phyloP scores from a whole-genome alignment of 2,113 vertebrate species.

The Guaruba guarouba region DNA sequence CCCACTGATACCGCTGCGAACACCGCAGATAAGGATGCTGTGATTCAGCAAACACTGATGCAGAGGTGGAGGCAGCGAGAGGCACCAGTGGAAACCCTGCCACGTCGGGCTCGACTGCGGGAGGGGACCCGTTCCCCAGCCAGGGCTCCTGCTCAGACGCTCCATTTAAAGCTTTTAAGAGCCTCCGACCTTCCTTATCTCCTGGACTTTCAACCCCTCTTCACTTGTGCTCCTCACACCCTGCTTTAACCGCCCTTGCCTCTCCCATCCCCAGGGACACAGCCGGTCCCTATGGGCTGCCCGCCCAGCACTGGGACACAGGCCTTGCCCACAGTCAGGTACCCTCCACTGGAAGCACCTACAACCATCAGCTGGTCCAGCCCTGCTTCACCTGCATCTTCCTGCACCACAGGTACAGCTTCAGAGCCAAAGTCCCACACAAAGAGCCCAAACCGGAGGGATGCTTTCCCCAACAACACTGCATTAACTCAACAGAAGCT shows the following conservation, averaged over 20 bases:
- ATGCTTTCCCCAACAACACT: accelerated
- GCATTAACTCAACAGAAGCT: accelerated
- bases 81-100: accelerated
- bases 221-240: not conserved
- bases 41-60: not conserved
- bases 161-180: not conserved
- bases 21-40: not conserved
- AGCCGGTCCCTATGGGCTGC: accelerated
- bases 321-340: not conserved
- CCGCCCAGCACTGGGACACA: accelerated
- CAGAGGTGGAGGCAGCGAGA: not conserved
- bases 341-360: not conserved
- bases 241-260: not conserved
- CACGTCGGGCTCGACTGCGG: accelerated
- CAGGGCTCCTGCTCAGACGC: accelerated
- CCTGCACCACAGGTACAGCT: accelerated
- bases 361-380: accelerated
- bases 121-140: accelerated
- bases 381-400: not conserved
- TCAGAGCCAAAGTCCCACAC: not conserved
- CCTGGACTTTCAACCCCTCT: not conserved
- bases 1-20: not conserved
- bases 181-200: not conserved
- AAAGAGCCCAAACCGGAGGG: not conserved
- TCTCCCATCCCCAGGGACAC: not conserved